A percentile compares a stretch with the other conserved stretches of the same genome.
Evolutionary conservation across 2,797 vertebrate species (phyloP).

Genomic region (Gallinago solitaria): DNA sequence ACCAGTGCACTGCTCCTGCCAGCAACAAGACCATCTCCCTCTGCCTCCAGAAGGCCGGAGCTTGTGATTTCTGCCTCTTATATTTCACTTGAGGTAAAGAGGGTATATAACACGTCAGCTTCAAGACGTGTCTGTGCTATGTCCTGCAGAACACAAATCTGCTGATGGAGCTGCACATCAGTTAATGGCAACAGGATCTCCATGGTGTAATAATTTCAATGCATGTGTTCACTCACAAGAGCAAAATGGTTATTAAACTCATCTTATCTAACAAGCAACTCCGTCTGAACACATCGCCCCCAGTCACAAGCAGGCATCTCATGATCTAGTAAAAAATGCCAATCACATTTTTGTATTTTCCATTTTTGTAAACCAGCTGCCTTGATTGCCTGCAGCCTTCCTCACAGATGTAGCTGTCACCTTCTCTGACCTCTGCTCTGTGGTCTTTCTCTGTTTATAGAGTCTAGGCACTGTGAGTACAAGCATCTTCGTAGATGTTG

Average conservation of each 20-base stretch:
- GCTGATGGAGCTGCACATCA: neutral
- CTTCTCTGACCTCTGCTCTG: slow-evolving; percentile 16
- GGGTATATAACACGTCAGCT: neutral
- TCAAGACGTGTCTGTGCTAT: neutral
- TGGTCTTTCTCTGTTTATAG: neutral
- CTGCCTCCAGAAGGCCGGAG: neutral
- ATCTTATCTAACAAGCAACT: neutral
- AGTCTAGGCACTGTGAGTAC: neutral
- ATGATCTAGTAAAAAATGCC: slow-evolving; percentile 34
- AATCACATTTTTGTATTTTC: neutral
- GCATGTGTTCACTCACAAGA: neutral
- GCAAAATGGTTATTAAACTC: neutral
- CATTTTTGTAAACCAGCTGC: neutral
- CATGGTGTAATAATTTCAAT: neutral
- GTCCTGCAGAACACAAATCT: neutral
- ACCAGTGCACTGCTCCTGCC: neutral
- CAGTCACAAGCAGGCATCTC: slow-evolving; percentile 24
- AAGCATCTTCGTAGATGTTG: neutral
- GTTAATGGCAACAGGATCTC: neutral
- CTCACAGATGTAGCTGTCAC: slow-evolving; percentile 8
- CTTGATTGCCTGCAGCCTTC: neutral
- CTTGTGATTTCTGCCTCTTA: neutral
- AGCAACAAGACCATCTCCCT: neutral
- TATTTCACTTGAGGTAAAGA: neutral
- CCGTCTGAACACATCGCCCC: neutral